Evolutionary conservation across 2,113 vertebrate genomes (phyloP), one percentile per base, ranked within the genome.

Genomic region (Chascanopsetta lugubris): DNA sequence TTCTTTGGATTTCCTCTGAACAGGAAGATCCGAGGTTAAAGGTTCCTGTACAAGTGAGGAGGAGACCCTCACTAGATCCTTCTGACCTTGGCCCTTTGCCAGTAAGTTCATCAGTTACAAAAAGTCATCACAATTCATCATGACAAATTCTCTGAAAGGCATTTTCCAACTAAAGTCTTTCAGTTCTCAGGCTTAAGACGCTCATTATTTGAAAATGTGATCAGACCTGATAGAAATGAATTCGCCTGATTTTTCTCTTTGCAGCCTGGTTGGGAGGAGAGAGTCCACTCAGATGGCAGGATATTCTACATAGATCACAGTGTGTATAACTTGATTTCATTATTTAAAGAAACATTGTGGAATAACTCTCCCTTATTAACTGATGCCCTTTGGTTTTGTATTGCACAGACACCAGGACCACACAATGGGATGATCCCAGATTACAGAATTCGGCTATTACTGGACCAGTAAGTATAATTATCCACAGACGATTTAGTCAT

Each of bases 301-400:
- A 90, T 94, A 84, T 98, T 99, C 91, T 99, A 95, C 90, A 98
- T 99, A 71, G 95, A 99, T 89, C 97, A 99, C 88, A 96, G 97
- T 99, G 91, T 2, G 95, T 92, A 62, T 47, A 21, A 9, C n/a
- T n/a, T n/a, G n/a, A n/a, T n/a, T n/a, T 26, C 46, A 20, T 34
- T 6, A 38, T 61, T 8, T n/a, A n/a, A n/a, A n/a, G n/a, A n/a
- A n/a, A n/a, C n/a, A 54, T 8, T 20, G 21, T 3, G 5, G n/a
- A n/a, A n/a, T n/a, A n/a, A n/a, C n/a, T n/a, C 47, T 21, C 51
- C 17, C n/a, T 10, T 61, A 7, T 49, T 45, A 50, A 45, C 57
- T 1, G 32, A 56, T 25, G 2, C 10, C 47, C 54, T 73, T 3
- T 45, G 58, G 24, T 27, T 10, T 69, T 75, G 26, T 66, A 32